These are phyloP conservation scores for Glyphotaelius pellucidus DNA, from an alignment of 2,888 invertebrate species.

Conservation along the genomic window DNA sequence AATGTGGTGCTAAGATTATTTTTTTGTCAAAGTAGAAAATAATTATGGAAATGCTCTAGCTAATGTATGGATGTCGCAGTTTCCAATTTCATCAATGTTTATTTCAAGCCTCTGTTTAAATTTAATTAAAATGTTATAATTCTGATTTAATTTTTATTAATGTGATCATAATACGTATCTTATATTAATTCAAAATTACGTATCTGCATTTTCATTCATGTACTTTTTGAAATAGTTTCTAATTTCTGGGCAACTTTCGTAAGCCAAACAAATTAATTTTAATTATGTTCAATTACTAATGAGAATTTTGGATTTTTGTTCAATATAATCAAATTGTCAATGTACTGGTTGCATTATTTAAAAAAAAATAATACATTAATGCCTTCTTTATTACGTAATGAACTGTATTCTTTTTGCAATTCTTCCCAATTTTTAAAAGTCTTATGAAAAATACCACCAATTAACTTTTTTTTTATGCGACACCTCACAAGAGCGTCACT, in stretches of 20 bases:
- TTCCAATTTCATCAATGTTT: conserved; percentile 38
- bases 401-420: background rate
- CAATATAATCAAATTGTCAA: background rate
- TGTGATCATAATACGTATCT: background rate
- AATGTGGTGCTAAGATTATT: conserved; percentile 31
- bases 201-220: background rate
- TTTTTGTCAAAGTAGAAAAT: conserved; percentile 9
- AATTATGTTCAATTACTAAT: background rate
- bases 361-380: background rate
- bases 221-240: background rate
- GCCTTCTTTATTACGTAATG: background rate
- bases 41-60: conserved; percentile 23
- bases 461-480: background rate
- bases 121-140: background rate
- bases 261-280: background rate
- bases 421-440: background rate
- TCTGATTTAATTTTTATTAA: background rate
- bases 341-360: background rate
- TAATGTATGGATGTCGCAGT: background rate
- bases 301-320: background rate
- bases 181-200: background rate
- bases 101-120: background rate
- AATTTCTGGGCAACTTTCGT: background rate
- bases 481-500: too few relatives aligned
- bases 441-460: background rate